phyloP scores from a whole-genome alignment of 2,888 invertebrate genomes.

The Sarcophaga rosellei region DNA sequence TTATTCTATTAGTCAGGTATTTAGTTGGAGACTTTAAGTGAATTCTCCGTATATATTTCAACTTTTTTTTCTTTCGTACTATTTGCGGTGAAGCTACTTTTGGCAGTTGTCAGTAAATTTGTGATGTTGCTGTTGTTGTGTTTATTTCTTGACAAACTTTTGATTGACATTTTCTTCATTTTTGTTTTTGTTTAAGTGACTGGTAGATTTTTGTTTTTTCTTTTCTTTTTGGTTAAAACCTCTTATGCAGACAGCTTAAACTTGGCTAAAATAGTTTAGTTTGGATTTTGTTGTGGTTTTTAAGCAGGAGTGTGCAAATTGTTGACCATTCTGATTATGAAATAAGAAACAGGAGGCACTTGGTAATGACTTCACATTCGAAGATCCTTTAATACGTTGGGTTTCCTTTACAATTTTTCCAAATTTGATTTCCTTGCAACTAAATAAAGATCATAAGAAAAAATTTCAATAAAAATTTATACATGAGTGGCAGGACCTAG shows the following conservation, averaged over 20 bases:
- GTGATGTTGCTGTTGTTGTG: background rate
- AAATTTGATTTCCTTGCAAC: too few relatives aligned
- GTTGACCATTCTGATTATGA: too few relatives aligned
- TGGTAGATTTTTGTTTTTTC: background rate
- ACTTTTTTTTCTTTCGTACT: background rate
- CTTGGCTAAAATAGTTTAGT: background rate
- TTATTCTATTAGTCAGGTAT: slow-evolving; percentile 16
- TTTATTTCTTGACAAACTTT: slow-evolving; percentile 59
- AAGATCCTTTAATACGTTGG: too few relatives aligned
- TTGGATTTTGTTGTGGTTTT: background rate
- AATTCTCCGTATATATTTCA: too few relatives aligned
- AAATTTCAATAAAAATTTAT: too few relatives aligned
- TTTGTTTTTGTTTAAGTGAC: background rate
- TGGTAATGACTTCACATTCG: too few relatives aligned
- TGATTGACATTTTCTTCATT: slow-evolving; percentile 63
- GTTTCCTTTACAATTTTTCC: too few relatives aligned
- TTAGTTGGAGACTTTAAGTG: background rate
- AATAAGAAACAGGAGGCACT: too few relatives aligned
- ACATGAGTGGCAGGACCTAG: too few relatives aligned
- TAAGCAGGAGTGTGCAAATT: too few relatives aligned
- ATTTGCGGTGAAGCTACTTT: slow-evolving; percentile 13
- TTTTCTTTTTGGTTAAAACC: too few relatives aligned
- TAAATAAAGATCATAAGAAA: too few relatives aligned
- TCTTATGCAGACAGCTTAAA: background rate
- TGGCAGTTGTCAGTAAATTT: slow-evolving; percentile 41